phyloP scores from a whole-genome alignment of 2,113 vertebrate genomes.

The Formicarius rufipectus region DNA sequence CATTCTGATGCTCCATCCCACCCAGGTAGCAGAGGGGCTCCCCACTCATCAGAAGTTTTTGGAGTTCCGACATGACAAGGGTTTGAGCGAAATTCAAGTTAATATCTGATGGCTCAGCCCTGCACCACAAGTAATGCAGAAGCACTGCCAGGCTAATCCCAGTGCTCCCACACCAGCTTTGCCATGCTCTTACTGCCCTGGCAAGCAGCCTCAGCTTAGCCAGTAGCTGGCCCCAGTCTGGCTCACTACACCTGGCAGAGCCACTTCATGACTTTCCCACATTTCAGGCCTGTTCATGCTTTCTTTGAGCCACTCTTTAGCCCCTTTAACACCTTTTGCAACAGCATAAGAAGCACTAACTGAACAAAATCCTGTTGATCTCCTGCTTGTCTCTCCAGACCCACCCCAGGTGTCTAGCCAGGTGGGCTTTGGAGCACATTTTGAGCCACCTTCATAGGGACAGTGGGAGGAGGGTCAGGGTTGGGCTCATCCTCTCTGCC shows the following conservation, averaged over 20 bases:
- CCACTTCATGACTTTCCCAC: not conserved
- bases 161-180: fast-evolving
- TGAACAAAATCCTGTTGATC: not conserved
- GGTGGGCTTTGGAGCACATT: not conserved
- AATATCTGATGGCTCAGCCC: not conserved
- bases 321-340: not conserved
- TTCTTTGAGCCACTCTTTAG: not conserved
- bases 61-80: fast-evolving
- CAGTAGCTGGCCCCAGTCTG: not conserved
- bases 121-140: fast-evolving
- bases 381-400: not conserved
- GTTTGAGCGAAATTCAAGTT: not conserved
- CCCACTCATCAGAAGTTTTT: not conserved
- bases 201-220: not conserved
- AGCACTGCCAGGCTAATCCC: not conserved
- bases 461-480: not conserved
- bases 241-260: not conserved
- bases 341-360: not conserved
- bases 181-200: fast-evolving
- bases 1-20: not conserved
- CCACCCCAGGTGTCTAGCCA: not conserved
- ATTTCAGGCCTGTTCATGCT: not conserved
- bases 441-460: not conserved
- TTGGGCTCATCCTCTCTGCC: not conserved
- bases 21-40: not conserved